phyloP scores from a whole-genome alignment of 2,888 invertebrate species.

The Miltochrista miniata region DNA sequence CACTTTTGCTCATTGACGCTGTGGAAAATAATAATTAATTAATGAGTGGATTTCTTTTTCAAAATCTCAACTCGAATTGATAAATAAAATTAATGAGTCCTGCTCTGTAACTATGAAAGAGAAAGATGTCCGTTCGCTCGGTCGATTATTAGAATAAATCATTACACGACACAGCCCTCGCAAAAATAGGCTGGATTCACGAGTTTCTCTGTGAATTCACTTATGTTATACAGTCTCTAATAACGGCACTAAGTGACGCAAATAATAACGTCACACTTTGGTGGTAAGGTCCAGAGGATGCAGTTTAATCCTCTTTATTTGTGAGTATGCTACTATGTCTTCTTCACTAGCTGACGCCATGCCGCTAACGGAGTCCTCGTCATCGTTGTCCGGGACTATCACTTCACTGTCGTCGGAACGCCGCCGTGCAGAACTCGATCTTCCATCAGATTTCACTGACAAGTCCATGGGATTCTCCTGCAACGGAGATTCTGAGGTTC shows the following conservation, averaged over 20 bases:
- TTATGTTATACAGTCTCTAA: slow-evolving; percentile 38
- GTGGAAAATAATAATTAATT: too few relatives aligned
- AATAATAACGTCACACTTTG: slow-evolving; percentile 83
- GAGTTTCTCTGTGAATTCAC: too few relatives aligned
- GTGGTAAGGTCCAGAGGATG: slow-evolving; percentile 87
- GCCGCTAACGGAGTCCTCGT: slow-evolving; percentile 71
- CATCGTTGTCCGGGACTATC: slow-evolving; percentile 70
- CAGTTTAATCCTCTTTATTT: slow-evolving; percentile 83
- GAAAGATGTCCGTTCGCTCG: too few relatives aligned
- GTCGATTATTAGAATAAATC: too few relatives aligned
- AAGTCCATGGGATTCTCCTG: slow-evolving; percentile 93
- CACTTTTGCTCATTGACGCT: too few relatives aligned
- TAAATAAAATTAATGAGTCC: too few relatives aligned
- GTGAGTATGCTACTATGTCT: slow-evolving; percentile 82
- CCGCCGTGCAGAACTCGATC: slow-evolving; percentile 77
- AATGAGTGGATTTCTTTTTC: too few relatives aligned
- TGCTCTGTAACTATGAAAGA: too few relatives aligned
- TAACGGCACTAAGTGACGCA: slow-evolving; percentile 47
- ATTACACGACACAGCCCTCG: too few relatives aligned
- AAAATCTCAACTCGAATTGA: too few relatives aligned
- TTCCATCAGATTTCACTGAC: slow-evolving; percentile 88
- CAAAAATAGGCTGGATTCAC: too few relatives aligned
- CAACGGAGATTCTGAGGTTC: slow-evolving; percentile 81
- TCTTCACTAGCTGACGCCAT: slow-evolving; percentile 76
- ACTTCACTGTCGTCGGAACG: slow-evolving; percentile 80